Conservation (phyloP, 92 coral and sea anemone genomes). For the Phymanthus crucifer region DNA sequence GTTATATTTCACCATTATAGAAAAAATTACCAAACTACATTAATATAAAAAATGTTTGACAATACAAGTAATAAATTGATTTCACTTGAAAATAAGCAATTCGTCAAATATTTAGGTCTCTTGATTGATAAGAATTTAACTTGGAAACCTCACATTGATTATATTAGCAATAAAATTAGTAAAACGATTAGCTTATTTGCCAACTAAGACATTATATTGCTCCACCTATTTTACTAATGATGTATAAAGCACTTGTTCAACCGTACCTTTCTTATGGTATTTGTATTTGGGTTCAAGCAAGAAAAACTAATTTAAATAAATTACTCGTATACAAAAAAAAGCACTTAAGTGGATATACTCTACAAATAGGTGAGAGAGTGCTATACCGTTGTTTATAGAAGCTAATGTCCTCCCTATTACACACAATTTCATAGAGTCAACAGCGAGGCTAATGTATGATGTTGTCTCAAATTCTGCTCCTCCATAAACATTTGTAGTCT, state of each 20-base stretch:
- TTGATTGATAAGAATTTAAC: slow-evolving; percentile 44
- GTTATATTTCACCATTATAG: slow-evolving; percentile 41
- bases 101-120: slow-evolving; percentile 53
- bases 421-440: no score
- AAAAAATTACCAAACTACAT: slow-evolving; percentile 37
- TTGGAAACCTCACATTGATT: slow-evolving; percentile 47
- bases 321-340: no score
- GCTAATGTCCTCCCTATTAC: not conserved
- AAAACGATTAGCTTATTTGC: slow-evolving; percentile 34
- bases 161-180: slow-evolving; percentile 41
- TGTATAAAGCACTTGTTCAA: not conserved
- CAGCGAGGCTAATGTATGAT: no score
- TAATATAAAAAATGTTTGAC: slow-evolving; percentile 8
- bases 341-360: not conserved
- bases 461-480: no score
- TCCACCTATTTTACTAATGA: not conserved
- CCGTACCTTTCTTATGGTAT: not conserved
- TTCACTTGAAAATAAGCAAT: slow-evolving; percentile 48
- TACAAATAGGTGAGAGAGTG: not conserved
- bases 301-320: no score
- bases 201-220: slow-evolving; percentile 46
- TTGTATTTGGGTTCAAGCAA: not conserved
- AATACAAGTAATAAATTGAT: not conserved
- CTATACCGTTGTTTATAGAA: not conserved
- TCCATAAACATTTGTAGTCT: no score